phyloP scores from a whole-genome alignment of 2,113 vertebrate species.

The Takifugu bimaculatus region DNA sequence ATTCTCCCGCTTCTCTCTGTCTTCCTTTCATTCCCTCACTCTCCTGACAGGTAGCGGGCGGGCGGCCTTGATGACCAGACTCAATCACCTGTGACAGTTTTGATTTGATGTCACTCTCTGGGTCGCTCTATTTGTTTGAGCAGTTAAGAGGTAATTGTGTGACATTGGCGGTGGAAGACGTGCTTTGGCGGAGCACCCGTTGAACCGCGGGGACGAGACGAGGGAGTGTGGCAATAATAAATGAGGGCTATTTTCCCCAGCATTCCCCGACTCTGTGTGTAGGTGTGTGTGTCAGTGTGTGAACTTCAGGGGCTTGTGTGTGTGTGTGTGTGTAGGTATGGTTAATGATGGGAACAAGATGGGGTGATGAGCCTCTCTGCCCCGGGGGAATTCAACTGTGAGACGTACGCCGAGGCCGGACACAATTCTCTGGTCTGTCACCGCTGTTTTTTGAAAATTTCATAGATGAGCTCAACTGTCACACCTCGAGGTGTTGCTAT shows the following conservation, averaged over 20 bases:
- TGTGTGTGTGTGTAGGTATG: slow-evolving; percentile 24
- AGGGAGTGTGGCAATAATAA: slow-evolving; percentile 80
- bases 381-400: slow-evolving; percentile 67
- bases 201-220: slow-evolving; percentile 72
- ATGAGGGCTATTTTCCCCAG: slow-evolving; percentile 76
- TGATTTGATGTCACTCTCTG: slow-evolving; percentile 98
- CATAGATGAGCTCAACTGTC: no score
- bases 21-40: slow-evolving; percentile 54
- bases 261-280: slow-evolving; percentile 52
- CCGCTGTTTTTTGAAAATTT: slow-evolving; percentile 39
- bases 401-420: slow-evolving; percentile 65
- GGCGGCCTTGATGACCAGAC: slow-evolving; percentile 90
- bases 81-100: slow-evolving; percentile 99
- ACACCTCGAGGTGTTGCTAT: no score
- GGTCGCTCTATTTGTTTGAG: slow-evolving; percentile 98
- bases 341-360: slow-evolving; percentile 52
- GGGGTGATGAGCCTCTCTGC: slow-evolving; percentile 64
- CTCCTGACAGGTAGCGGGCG: slow-evolving; percentile 77
- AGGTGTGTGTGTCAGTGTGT: slow-evolving; percentile 38
- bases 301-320: slow-evolving; percentile 10
- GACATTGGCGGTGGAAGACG: slow-evolving; percentile 88
- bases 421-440: slow-evolving; percentile 42
- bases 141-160: slow-evolving; percentile 99
- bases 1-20: slow-evolving; percentile 38
- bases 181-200: slow-evolving; percentile 73